These are phyloP conservation scores for Torymus auratus DNA, from an alignment of 2,888 invertebrate genomes.

Conservation along the genomic window DNA sequence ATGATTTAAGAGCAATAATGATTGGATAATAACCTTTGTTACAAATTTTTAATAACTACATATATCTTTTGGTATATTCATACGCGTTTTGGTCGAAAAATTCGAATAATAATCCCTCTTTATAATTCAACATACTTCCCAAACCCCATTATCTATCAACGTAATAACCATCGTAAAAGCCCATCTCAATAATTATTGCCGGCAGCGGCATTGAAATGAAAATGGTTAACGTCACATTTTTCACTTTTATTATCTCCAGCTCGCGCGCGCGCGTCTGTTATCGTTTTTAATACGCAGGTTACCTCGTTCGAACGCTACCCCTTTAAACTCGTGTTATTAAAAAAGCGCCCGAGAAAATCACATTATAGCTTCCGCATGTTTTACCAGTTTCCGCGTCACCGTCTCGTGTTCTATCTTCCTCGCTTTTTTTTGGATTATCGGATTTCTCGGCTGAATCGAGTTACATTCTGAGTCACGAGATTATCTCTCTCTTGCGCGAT, in stretches of 20 bases:
- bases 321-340: conserved; percentile 21
- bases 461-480: conserved; percentile 42
- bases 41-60: no score
- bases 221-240: background rate
- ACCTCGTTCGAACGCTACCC: background rate
- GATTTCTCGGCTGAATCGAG: conserved; percentile 40
- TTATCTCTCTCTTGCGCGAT: conserved; percentile 29
- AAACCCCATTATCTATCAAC: background rate
- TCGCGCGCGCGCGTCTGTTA: background rate
- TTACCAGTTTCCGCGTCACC: background rate
- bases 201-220: no score
- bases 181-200: no score
- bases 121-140: background rate
- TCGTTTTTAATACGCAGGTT: background rate
- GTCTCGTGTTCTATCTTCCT: no score
- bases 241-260: background rate
- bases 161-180: no score
- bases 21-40: no score
- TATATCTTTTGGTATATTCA: no score
- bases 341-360: conserved; percentile 15
- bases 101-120: no score
- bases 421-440: conserved; percentile 25
- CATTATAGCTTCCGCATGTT: conserved; percentile 25
- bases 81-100: no score
- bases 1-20: no score